These are phyloP conservation scores for Cololabis saira DNA, from an alignment of 2,113 vertebrate species.

Conservation along the genomic window DNA sequence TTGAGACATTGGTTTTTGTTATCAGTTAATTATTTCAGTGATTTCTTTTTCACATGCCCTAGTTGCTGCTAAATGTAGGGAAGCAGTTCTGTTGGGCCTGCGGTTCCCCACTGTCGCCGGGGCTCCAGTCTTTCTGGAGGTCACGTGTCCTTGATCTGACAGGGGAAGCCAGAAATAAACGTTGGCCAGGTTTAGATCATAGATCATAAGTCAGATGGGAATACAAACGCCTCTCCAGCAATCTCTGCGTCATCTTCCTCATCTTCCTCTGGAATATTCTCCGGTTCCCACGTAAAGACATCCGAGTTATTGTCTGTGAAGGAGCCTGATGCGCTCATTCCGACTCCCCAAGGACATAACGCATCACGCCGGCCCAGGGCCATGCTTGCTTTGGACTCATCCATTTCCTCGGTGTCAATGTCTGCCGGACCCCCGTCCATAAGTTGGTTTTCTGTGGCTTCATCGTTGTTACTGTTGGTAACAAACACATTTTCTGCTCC, in stretches of 20 bases:
- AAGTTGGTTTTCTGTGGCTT: conserved; percentile 19
- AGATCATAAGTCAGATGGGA: conserved; percentile 75
- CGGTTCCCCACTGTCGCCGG: neutral
- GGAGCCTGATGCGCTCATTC: conserved; percentile 54
- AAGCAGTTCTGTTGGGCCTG: conserved; percentile 3
- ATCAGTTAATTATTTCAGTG: neutral
- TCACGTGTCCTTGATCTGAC: neutral
- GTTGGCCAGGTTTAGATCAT: conserved; percentile 22
- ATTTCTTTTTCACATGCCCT: neutral
- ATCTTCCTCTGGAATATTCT: conserved; percentile 80
- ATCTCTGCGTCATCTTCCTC: conserved; percentile 81
- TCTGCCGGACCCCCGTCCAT: conserved; percentile 26
- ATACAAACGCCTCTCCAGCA: conserved; percentile 81
- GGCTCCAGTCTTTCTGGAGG: neutral
- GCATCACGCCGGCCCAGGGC: conserved; percentile 74
- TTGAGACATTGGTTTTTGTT: neutral
- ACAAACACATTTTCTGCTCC: neutral
- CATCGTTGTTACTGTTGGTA: conserved; percentile 18
- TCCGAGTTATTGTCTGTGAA: conserved; percentile 71
- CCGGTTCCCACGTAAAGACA: conserved; percentile 80
- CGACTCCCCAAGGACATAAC: conserved; percentile 78
- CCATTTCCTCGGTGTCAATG: conserved; percentile 21
- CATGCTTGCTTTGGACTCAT: conserved; percentile 55
- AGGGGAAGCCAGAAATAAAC: neutral
- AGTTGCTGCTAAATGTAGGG: neutral